Evolutionary conservation across 1,140 invertebrate species (phyloP).

Genomic region (Temnothorax curvispinosus): DNA sequence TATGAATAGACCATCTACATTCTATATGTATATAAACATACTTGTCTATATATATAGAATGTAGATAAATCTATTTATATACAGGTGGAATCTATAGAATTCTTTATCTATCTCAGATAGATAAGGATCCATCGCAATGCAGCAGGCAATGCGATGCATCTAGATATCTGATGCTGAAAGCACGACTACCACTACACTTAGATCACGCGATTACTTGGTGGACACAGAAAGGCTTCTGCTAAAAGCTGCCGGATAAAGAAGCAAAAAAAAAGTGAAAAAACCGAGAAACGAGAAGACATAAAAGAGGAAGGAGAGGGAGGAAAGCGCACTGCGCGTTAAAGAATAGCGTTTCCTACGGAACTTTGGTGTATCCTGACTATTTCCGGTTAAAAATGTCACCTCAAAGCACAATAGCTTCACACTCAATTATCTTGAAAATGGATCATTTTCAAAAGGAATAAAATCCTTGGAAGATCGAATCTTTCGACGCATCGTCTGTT

Average conservation of each 20-base stretch:
- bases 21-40: neutral
- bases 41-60: neutral
- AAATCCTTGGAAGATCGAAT: slow-evolving; percentile 20
- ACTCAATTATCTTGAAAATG: slow-evolving; percentile 25
- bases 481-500: neutral
- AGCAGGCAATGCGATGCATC: neutral
- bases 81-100: neutral
- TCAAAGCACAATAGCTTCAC: slow-evolving; percentile 37
- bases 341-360: slow-evolving; percentile 26
- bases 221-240: slow-evolving; percentile 82
- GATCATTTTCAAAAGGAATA: neutral
- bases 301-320: neutral
- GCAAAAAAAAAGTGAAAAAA: slow-evolving; percentile 58
- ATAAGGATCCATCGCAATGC: slow-evolving; percentile 32
- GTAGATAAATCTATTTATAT: neutral
- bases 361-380: slow-evolving; percentile 27
- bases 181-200: slow-evolving; percentile 67
- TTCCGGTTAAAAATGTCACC: slow-evolving; percentile 33
- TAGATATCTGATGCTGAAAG: slow-evolving; percentile 63
- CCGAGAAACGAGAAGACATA: slow-evolving; percentile 1
- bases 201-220: slow-evolving; percentile 81
- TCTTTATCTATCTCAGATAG: slow-evolving; percentile 47
- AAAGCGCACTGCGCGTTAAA: slow-evolving; percentile 9
- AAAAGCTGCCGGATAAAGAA: slow-evolving; percentile 73
- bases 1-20: neutral